Evolutionary conservation across 1,140 invertebrate species (phyloP).

Genomic region (Lepidurus couesii): DNA sequence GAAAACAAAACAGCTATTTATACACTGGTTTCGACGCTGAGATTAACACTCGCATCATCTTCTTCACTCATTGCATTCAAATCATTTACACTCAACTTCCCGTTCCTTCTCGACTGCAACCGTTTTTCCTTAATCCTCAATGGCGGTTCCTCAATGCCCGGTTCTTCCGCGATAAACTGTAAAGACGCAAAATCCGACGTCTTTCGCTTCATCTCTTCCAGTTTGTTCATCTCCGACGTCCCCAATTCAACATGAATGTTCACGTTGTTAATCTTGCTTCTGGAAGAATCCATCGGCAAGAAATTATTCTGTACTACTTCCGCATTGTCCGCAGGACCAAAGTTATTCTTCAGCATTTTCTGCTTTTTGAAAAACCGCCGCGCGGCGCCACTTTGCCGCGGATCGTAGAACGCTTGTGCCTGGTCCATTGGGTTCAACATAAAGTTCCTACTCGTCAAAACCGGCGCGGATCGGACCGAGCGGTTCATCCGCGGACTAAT

Average conservation of each 20-base stretch:
- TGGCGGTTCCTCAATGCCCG: not conserved
- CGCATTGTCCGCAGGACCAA: conserved; percentile 28
- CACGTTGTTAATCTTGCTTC: conserved; percentile 64
- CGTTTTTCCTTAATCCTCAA: not conserved
- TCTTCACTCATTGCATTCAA: not conserved
- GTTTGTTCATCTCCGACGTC: not conserved
- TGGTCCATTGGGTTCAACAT: conserved; percentile 40
- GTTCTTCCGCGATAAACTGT: not conserved
- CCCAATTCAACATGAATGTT: conserved; percentile 61
- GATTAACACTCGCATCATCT: not conserved
- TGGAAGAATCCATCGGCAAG: conserved; percentile 36
- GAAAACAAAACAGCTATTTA: not conserved
- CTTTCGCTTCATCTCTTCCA: not conserved
- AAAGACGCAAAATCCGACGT: not conserved
- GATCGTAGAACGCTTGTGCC: conserved; percentile 83
- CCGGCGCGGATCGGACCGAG: conserved; percentile 35
- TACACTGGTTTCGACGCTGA: conserved; percentile 5
- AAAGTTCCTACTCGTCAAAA: conserved; percentile 35
- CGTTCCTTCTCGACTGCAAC: not conserved
- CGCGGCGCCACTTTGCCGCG: conserved; percentile 83
- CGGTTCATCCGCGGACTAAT: conserved; percentile 40
- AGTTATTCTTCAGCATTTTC: conserved; percentile 55
- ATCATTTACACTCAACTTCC: not conserved
- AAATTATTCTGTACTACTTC: conserved; percentile 16
- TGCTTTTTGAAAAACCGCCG: conserved; percentile 87